These are phyloP conservation scores for Rhabdomys pumilio DNA, from an alignment of 2,797 vertebrate genomes.

Conservation along the genomic window DNA sequence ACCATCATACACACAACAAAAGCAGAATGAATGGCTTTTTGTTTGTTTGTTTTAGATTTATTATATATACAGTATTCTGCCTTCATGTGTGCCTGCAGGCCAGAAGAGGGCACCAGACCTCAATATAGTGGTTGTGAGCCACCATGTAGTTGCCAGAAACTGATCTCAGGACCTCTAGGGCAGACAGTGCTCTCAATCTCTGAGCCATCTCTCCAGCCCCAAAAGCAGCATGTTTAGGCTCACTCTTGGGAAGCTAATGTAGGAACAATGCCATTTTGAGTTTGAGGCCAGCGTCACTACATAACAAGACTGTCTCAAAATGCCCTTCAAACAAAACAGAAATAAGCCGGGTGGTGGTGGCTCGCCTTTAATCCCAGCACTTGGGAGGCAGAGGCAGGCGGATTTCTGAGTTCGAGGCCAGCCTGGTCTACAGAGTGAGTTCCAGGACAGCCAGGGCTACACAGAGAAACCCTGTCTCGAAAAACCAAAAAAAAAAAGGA, in stretches of 20 bases:
- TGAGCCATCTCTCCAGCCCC: too few species aligned
- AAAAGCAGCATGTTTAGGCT: neutral
- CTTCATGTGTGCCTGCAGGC: too few species aligned
- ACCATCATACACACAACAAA: neutral
- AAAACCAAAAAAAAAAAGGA: neutral
- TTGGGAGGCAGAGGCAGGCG: neutral
- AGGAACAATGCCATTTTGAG: neutral
- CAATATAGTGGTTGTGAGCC: too few species aligned
- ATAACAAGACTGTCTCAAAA: neutral
- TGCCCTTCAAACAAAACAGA: neutral
- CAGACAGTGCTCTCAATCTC: too few species aligned
- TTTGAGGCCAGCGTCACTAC: neutral
- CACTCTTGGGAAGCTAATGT: neutral
- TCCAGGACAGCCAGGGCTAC: neutral
- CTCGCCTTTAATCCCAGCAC: neutral
- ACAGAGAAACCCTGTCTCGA: neutral
- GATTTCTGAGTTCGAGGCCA: neutral
- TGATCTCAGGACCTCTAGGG: too few species aligned
- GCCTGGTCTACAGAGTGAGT: neutral
- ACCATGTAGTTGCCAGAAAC: too few species aligned
- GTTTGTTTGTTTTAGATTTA: too few species aligned
- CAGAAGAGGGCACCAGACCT: too few species aligned
- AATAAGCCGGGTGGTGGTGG: neutral
- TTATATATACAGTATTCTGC: too few species aligned
- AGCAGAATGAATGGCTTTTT: too few species aligned